Conservation (phyloP, 2,113 vertebrate genomes). For the Okapia johnstoni region DNA sequence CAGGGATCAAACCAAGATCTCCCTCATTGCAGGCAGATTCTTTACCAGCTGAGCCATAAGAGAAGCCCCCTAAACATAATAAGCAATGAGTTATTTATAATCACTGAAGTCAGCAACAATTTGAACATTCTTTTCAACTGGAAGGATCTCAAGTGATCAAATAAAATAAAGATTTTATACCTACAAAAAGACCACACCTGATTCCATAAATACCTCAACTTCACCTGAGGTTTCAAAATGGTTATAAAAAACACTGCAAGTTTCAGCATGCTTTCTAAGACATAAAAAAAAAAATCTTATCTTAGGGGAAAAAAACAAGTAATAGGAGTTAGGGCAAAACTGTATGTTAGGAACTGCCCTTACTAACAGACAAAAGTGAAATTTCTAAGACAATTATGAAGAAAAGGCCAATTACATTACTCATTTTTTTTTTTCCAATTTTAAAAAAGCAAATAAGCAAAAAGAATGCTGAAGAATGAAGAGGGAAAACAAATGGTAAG, state of each 20-base stretch:
- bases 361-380: background rate
- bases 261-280: slow-evolving; percentile 24
- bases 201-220: slow-evolving; percentile 54
- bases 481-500: background rate
- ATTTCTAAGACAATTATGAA: background rate
- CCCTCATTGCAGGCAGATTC: background rate
- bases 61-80: background rate
- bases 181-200: slow-evolving; percentile 49
- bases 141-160: slow-evolving; percentile 37
- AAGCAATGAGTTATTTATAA: background rate
- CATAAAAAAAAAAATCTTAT: background rate
- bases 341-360: background rate
- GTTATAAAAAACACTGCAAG: slow-evolving; percentile 50
- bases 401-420: background rate
- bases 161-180: slow-evolving; percentile 49
- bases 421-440: background rate
- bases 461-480: background rate
- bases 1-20: background rate
- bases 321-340: slow-evolving; percentile 12
- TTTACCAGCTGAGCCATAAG: background rate
- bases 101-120: background rate
- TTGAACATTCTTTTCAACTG: slow-evolving; percentile 33
- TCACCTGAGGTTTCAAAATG: slow-evolving; percentile 49
- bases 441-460: background rate
- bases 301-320: slow-evolving; percentile 34